phyloP scores from a whole-genome alignment of 37 sponge, comb jelly and placozoan species.

The Chondrosia reniformis region DNA sequence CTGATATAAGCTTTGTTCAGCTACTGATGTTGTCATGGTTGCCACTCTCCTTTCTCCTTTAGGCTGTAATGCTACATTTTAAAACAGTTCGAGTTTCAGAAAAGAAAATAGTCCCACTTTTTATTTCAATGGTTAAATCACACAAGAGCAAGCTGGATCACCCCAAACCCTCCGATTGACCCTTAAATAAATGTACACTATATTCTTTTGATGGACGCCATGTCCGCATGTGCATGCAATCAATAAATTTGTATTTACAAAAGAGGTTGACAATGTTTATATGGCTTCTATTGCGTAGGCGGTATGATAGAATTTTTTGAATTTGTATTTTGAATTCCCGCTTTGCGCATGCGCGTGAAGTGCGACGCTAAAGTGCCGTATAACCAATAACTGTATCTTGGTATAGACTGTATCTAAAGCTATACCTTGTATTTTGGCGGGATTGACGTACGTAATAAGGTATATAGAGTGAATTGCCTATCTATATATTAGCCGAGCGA shows the following conservation, averaged over 20 bases:
- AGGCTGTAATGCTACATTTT: conserved; percentile 81
- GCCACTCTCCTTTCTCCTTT: neutral
- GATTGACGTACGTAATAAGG: no score
- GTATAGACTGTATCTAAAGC: conserved; percentile 20
- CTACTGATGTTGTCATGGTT: conserved; percentile 14
- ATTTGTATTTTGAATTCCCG: conserved; percentile 23
- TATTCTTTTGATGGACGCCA: no score
- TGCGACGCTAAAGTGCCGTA: conserved; percentile 9
- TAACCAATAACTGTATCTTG: conserved; percentile 13
- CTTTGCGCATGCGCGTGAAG: conserved; percentile 23
- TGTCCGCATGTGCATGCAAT: no score
- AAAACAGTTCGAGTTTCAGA: conserved; percentile 70
- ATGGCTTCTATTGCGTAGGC: no score
- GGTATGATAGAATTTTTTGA: no score
- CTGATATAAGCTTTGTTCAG: no score
- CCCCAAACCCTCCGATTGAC: conserved; percentile 64
- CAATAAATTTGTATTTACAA: no score
- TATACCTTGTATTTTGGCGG: conserved; percentile 27
- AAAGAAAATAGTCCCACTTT: conserved; percentile 77
- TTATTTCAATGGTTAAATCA: conserved; percentile 91
- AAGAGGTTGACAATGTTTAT: no score
- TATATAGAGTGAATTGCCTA: no score
- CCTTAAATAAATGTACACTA: no score
- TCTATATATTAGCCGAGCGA: no score
- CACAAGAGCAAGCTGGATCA: conserved; percentile 93